phyloP scores from a whole-genome alignment of 1,140 invertebrate genomes.

The Hycleus phaleratus region DNA sequence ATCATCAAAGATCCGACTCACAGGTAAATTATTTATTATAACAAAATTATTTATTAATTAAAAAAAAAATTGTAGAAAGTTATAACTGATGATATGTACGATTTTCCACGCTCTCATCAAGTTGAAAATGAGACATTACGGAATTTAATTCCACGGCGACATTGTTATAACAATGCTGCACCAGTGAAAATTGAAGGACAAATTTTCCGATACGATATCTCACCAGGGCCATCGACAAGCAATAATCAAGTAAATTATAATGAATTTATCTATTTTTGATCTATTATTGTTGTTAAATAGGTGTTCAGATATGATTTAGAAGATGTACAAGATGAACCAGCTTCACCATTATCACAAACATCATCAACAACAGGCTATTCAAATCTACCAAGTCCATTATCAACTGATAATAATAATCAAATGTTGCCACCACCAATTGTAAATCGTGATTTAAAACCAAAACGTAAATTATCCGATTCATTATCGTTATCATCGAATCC shows the following conservation, averaged over 20 bases:
- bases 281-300: conserved; percentile 9
- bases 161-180: conserved; percentile 67
- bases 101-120: conserved; percentile 58
- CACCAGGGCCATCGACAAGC: conserved; percentile 30
- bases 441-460: conserved; percentile 73
- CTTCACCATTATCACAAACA: conserved; percentile 49
- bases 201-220: conserved; percentile 49
- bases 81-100: conserved; percentile 58
- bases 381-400: conserved; percentile 50
- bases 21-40: neutral
- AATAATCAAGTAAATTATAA: conserved; percentile 23
- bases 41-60: neutral
- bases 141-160: conserved; percentile 37
- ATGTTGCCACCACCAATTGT: conserved; percentile 59
- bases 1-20: neutral
- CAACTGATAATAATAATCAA: conserved; percentile 37
- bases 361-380: conserved; percentile 48
- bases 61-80: neutral
- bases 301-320: conserved; percentile 54
- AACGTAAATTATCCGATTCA: conserved; percentile 52
- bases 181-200: conserved; percentile 50
- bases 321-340: conserved; percentile 42
- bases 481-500: conserved; percentile 42
- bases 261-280: neutral
- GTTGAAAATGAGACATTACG: conserved; percentile 31